Base-by-base conservation (phyloP, 2,113 vertebrate genomes). In the Periophthalmus modestus region DNA sequence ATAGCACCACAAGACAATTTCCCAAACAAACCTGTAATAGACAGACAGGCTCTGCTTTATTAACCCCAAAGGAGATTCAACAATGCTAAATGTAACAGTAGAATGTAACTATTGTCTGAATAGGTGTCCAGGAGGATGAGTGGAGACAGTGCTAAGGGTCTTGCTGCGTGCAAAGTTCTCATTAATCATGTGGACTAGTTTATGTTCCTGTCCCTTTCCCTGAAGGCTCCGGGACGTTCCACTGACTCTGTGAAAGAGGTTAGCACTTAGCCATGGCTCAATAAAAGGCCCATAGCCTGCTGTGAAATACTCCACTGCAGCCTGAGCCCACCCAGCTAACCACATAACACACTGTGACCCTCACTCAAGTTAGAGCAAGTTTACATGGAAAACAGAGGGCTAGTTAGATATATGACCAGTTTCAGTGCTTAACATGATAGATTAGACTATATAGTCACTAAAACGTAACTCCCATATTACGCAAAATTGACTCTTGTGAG, bases 141-240 rank as follows among this genome's bases (percentile, higher is more conserved):
- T 19, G 50, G 16, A 9, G 52, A 15, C 19, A 82, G 84, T 77
- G 46, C 68, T 0, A 11, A 80, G 78, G 71, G 46, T 66, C 77
- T 79, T 68, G 50, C 10, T 86, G 85, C 85, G 69, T 89, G 88
- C 84, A 83, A 87, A 87, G 79, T 47, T 10, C 71, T 71, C 77
- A 92, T 92, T 78, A 74, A 81, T 92, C 91, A 88, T 24, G 89
- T 84, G 90, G 87, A 85, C 80, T 59, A 52, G 77, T 50, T 77
- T 84, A 74, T 88, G 85, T 85, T 85, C 87, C 83, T 83, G 84
- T 84, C 85, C 63, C 81, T 70, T 73, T 74, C 79, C 71, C 67
- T 72, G 69, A 84, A 87, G 79, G 77, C 78, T 78, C 2, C 10
- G 18, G 73, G 78, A 89, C 85, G 85, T 87, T 82, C 82, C 86